Evolutionary conservation across 2,888 invertebrate genomes (phyloP).

Genomic region (Hoplodrina blanda): DNA sequence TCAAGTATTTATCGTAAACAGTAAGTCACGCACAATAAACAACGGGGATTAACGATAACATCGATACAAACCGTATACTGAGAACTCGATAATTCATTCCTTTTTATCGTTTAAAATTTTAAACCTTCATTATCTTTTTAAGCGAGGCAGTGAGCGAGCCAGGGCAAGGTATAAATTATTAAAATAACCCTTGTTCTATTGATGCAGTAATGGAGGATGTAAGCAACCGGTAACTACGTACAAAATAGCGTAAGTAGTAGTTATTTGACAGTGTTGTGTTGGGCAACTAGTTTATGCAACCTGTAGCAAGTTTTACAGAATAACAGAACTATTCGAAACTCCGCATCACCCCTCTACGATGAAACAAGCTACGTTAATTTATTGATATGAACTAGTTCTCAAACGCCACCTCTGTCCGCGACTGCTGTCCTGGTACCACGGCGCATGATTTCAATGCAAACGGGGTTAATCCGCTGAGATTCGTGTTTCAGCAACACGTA

Average conservation of each 20-base stretch:
- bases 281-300: not conserved
- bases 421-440: conserved; percentile 41
- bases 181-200: too few relatives aligned
- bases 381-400: conserved; percentile 44
- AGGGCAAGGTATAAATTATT: too few relatives aligned
- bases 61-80: conserved; percentile 11
- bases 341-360: conserved; percentile 37
- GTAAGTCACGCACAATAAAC: conserved; percentile 27
- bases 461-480: conserved; percentile 58
- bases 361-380: conserved; percentile 33
- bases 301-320: conserved; percentile 3
- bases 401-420: not conserved
- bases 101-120: conserved; percentile 14
- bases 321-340: conserved; percentile 1
- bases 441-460: conserved; percentile 38
- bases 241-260: not conserved
- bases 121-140: conserved; percentile 14
- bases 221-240: not conserved
- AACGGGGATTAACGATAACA: conserved; percentile 37
- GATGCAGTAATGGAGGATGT: too few relatives aligned
- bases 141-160: not conserved
- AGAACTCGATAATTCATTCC: conserved; percentile 28
- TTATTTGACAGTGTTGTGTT: conserved; percentile 3
- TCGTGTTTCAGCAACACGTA: conserved; percentile 37
- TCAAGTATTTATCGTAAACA: conserved; percentile 40